phyloP scores from a whole-genome alignment of 2,797 vertebrate genomes.

The Urosaurus nigricauda region DNA sequence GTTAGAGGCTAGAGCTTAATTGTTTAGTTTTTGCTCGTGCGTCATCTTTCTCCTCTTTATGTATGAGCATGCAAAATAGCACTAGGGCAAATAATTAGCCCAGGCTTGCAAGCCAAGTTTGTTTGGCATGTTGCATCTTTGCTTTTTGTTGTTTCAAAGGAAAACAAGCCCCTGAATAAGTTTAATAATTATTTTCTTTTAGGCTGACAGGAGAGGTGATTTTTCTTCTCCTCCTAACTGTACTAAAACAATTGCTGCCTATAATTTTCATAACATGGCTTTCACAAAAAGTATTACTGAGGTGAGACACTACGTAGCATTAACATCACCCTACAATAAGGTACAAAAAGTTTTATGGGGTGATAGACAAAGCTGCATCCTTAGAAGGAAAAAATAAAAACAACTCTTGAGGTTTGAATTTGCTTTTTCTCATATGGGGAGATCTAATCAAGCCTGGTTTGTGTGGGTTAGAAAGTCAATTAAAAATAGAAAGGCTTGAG shows the following conservation, averaged over 20 bases:
- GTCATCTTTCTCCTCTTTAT: neutral
- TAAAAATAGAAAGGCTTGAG: slow-evolving; percentile 46
- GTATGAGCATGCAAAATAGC: slow-evolving; percentile 3
- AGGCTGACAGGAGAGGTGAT: slow-evolving; percentile 38
- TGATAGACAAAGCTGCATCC: neutral
- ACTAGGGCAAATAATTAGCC: slow-evolving; percentile 17
- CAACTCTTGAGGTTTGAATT: slow-evolving; percentile 33
- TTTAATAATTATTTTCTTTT: neutral
- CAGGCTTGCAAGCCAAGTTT: neutral
- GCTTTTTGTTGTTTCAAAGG: slow-evolving; percentile 30
- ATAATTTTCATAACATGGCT: slow-evolving; percentile 44
- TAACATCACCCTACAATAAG: slow-evolving; percentile 50
- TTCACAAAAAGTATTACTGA: slow-evolving; percentile 41
- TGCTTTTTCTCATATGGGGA: slow-evolving; percentile 10
- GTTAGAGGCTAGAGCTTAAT: neutral
- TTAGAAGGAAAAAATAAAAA: neutral
- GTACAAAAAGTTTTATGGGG: slow-evolving; percentile 7
- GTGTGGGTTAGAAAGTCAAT: neutral
- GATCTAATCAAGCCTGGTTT: neutral
- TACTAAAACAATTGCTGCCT: slow-evolving; percentile 26
- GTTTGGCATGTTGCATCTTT: slow-evolving; percentile 19
- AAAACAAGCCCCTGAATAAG: slow-evolving; percentile 41
- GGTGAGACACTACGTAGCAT: slow-evolving; percentile 50
- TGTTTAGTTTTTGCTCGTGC: neutral
- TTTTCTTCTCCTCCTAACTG: slow-evolving; percentile 19